A percentile compares a stretch with the other conserved stretches of the same genome.
These are phyloP conservation scores for Callitettix versicolor DNA, from an alignment of 1,140 invertebrate genomes.

Conservation along the genomic window DNA sequence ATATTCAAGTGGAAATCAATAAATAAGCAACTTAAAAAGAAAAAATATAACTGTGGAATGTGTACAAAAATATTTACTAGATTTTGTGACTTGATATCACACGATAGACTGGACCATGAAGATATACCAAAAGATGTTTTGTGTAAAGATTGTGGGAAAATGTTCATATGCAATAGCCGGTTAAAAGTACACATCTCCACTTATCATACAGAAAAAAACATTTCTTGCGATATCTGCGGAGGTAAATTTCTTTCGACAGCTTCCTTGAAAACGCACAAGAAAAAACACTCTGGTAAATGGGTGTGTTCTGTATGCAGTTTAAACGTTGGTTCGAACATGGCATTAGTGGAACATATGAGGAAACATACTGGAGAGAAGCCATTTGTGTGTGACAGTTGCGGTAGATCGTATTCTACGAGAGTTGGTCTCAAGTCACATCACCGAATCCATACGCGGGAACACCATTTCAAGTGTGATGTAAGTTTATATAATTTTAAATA, in stretches of 20 bases:
- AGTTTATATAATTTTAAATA: no score
- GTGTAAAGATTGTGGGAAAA: slow-evolving; percentile 2
- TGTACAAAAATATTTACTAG: slow-evolving; percentile 7
- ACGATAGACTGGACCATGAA: not conserved
- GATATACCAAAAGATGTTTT: not conserved
- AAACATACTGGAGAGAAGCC: slow-evolving; percentile 89
- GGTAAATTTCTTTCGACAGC: slow-evolving; percentile 87
- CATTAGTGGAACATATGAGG: slow-evolving; percentile 84
- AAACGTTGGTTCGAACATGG: slow-evolving; percentile 87
- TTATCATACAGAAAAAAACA: slow-evolving; percentile 44
- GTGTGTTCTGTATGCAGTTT: slow-evolving; percentile 90
- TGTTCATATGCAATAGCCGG: slow-evolving; percentile 2
- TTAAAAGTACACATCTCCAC: slow-evolving; percentile 4
- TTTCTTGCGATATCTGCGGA: slow-evolving; percentile 76
- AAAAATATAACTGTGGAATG: slow-evolving; percentile 4
- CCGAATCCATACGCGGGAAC: slow-evolving; percentile 67
- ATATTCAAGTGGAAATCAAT: no score
- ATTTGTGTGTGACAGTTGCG: slow-evolving; percentile 82
- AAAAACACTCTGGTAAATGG: slow-evolving; percentile 94
- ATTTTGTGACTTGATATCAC: slow-evolving; percentile 1
- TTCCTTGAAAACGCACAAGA: slow-evolving; percentile 88
- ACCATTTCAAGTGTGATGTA: no score
- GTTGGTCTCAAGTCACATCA: slow-evolving; percentile 86
- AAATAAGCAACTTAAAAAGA: not conserved
- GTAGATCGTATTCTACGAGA: slow-evolving; percentile 83